Evolutionary conservation across 2,113 vertebrate genomes (phyloP).

Genomic region (Perognathus longimembris): DNA sequence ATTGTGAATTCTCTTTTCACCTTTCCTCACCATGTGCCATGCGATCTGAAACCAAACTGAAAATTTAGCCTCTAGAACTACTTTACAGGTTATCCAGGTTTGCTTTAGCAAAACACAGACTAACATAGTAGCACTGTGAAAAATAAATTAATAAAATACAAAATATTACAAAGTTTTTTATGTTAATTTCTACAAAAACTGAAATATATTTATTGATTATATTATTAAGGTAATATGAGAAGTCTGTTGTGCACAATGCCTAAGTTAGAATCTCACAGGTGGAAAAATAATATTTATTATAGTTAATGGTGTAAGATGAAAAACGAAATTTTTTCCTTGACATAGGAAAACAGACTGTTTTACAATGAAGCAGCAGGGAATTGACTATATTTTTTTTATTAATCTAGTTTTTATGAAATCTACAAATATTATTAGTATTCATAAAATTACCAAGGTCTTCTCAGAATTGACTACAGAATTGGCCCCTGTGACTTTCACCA

Average conservation of each 20-base stretch:
- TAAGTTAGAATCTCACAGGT: background rate
- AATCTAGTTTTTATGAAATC: slow-evolving; percentile 44
- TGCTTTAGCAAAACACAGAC: background rate
- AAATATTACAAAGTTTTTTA: background rate
- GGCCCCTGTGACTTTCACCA: slow-evolving; percentile 40
- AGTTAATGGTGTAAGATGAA: slow-evolving; percentile 52
- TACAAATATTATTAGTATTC: slow-evolving; percentile 59
- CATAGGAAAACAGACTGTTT: background rate
- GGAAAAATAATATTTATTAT: slow-evolving; percentile 33
- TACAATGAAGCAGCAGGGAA: slow-evolving; percentile 31
- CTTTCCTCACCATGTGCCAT: background rate
- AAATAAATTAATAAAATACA: background rate
- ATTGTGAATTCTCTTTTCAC: background rate
- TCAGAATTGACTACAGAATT: slow-evolving; percentile 46
- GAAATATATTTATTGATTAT: background rate
- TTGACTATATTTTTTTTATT: slow-evolving; percentile 61
- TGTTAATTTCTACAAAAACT: slow-evolving; percentile 23
- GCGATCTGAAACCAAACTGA: too few species aligned
- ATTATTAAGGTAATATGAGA: background rate
- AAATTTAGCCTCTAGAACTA: background rate
- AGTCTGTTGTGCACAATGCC: background rate
- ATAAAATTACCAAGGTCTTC: slow-evolving; percentile 32
- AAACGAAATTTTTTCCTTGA: slow-evolving; percentile 51
- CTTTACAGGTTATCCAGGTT: background rate
- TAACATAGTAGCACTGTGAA: background rate